Conservation (phyloP, 2,113 vertebrate genomes). For the Dicrurus megarhynchus region DNA sequence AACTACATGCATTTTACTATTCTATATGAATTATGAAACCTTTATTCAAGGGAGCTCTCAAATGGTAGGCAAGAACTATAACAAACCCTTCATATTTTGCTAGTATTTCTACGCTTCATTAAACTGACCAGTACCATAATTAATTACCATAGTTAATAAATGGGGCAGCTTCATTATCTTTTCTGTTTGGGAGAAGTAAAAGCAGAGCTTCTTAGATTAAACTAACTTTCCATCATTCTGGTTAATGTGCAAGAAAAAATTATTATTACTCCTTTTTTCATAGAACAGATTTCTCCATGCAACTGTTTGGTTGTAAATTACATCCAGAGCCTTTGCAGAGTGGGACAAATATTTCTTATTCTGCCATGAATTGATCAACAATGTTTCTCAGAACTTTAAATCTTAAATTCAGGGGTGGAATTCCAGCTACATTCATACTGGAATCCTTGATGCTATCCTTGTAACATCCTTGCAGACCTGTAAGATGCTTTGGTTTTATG, state of each 20-base stretch:
- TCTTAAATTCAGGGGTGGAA: conserved; percentile 31
- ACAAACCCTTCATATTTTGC: neutral
- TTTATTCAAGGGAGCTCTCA: neutral
- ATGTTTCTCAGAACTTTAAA: conserved; percentile 48
- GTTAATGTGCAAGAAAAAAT: conserved; percentile 39
- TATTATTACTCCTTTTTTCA: neutral
- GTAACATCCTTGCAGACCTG: neutral
- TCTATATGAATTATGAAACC: neutral
- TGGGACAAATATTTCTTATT: conserved; percentile 49
- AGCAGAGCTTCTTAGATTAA: conserved; percentile 43
- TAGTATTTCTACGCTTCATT: neutral
- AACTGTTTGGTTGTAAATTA: conserved; percentile 44
- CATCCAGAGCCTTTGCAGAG: conserved; percentile 15
- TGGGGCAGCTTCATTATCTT: conserved; percentile 25
- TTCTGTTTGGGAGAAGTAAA: conserved; percentile 1
- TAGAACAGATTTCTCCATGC: conserved; percentile 34
- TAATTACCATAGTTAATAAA: neutral
- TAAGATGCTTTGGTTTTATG: neutral
- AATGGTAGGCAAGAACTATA: neutral
- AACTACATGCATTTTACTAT: neutral
- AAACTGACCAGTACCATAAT: neutral
- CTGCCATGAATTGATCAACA: conserved; percentile 42
- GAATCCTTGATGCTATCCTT: neutral
- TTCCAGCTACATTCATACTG: conserved; percentile 10
- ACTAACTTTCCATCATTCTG: conserved; percentile 32